A percentile compares a stretch with the other conserved stretches of the same genome.
phyloP scores from a whole-genome alignment of 2,888 invertebrate species.

The Rhodophaea formosa region DNA sequence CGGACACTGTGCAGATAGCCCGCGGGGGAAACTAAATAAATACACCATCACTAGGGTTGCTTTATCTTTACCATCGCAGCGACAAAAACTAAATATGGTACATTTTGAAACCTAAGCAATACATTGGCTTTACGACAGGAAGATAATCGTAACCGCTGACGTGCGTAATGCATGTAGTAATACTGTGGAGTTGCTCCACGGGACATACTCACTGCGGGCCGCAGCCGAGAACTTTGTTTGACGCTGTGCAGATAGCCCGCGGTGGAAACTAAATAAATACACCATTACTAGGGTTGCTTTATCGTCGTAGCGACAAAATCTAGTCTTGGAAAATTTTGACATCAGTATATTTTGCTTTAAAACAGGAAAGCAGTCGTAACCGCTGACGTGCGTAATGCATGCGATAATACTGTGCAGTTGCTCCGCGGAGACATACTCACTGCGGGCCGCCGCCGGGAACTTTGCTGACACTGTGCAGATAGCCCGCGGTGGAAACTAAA shows the following conservation, averaged over 20 bases:
- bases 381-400: background rate
- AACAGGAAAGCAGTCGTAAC: background rate
- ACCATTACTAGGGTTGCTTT: background rate
- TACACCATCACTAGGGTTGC: background rate
- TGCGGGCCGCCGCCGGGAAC: background rate
- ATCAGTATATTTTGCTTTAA: too few species aligned
- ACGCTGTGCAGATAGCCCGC: slow-evolving; percentile 7
- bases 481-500: slow-evolving; percentile 5
- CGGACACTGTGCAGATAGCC: slow-evolving; percentile 11
- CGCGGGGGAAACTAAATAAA: slow-evolving; percentile 5
- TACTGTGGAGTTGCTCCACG: background rate
- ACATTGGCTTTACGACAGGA: background rate
- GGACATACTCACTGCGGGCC: background rate
- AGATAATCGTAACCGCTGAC: background rate
- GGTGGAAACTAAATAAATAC: slow-evolving; percentile 7
- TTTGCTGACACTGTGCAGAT: slow-evolving; percentile 11
- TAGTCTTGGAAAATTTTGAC: too few species aligned
- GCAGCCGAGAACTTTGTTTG: slow-evolving; percentile 10
- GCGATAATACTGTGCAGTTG: background rate
- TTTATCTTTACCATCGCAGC: background rate
- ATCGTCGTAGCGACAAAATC: background rate
- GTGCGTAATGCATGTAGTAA: background rate
- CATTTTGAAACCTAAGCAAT: too few species aligned
- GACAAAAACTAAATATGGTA: too few species aligned
- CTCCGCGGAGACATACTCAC: background rate